phyloP scores from a whole-genome alignment of 2,113 vertebrate species.

The Ovibos moschatus region DNA sequence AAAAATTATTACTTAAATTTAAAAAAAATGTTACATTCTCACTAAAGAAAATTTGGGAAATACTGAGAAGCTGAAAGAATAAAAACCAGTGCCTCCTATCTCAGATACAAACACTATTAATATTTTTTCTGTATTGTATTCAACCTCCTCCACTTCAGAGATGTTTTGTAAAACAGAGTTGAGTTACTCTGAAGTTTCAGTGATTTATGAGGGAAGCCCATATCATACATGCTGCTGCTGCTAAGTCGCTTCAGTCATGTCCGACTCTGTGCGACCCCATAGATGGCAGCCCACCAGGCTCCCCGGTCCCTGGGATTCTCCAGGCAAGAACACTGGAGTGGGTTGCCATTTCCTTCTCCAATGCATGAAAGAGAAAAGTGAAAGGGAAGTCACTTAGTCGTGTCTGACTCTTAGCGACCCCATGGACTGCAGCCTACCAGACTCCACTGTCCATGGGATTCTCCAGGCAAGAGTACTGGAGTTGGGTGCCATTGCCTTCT shows the following conservation, averaged over 20 bases:
- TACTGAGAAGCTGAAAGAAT: neutral
- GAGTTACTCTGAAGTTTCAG: neutral
- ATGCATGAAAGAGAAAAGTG: too few species aligned
- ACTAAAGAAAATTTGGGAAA: neutral
- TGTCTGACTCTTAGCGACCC: too few species aligned
- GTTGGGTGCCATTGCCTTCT: too few species aligned
- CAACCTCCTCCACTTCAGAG: neutral
- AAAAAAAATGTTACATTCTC: neutral
- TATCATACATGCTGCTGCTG: neutral
- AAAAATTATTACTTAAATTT: neutral
- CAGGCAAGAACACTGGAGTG: too few species aligned
- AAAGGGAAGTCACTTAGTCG: too few species aligned
- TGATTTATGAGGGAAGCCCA: neutral
- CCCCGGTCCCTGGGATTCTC: too few species aligned
- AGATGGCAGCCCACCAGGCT: too few species aligned
- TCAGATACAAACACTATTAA: neutral
- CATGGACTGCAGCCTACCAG: too few species aligned
- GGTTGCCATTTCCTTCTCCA: too few species aligned
- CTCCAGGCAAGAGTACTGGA: too few species aligned
- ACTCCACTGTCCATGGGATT: rapidly evolving
- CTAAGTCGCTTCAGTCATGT: too few species aligned
- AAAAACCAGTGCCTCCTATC: neutral
- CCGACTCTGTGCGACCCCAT: too few species aligned
- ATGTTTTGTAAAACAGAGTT: neutral
- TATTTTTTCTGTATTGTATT: neutral